A percentile compares a stretch with the other conserved stretches of the same genome.
phyloP scores from a whole-genome alignment of 2,113 vertebrate genomes.

The Isurus oxyrinchus region DNA sequence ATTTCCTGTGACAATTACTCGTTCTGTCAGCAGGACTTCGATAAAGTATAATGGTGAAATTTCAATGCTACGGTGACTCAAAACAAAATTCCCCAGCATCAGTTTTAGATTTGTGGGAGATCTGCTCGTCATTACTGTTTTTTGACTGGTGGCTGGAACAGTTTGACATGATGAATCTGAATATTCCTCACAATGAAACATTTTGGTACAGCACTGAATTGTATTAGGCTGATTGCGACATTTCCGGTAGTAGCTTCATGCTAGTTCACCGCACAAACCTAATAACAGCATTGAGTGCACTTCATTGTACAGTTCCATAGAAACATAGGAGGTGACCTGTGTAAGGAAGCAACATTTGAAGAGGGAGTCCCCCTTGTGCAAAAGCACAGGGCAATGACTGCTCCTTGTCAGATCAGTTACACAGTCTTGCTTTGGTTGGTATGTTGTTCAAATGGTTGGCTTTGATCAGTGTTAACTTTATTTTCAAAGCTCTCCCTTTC shows the following conservation, averaged over 20 bases:
- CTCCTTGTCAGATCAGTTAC: background rate
- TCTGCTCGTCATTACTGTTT: background rate
- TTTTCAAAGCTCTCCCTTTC: background rate
- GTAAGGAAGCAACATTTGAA: background rate
- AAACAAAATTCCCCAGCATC: background rate
- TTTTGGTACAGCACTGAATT: background rate
- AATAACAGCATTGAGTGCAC: background rate
- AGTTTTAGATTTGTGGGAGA: background rate
- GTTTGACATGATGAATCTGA: background rate
- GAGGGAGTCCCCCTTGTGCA: background rate
- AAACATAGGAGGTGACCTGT: conserved; percentile 16
- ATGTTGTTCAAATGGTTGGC: background rate
- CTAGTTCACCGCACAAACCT: background rate
- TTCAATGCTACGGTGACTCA: background rate
- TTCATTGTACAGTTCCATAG: background rate
- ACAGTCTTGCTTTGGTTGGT: background rate
- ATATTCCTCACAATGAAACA: background rate
- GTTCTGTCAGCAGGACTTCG: background rate
- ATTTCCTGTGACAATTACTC: background rate
- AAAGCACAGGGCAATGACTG: background rate
- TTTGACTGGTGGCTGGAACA: background rate
- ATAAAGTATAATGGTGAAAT: background rate
- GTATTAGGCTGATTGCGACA: background rate
- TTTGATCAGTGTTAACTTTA: background rate
- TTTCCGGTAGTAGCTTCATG: background rate